phyloP scores from a whole-genome alignment of 2,888 invertebrate genomes.

The Boloria euphrosyne region DNA sequence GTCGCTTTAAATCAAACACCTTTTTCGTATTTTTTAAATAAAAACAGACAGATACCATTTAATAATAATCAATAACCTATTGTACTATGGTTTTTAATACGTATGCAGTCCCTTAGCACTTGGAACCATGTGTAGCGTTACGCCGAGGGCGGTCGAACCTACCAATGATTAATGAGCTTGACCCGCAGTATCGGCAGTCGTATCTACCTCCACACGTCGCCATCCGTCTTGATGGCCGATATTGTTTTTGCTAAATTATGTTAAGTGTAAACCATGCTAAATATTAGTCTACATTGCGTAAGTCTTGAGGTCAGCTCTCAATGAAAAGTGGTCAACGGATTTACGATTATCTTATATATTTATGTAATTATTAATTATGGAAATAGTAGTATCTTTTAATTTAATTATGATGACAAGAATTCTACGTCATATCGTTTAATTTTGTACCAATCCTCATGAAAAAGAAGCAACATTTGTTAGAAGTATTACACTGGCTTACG shows the following conservation, averaged over 20 bases:
- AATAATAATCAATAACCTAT: background rate
- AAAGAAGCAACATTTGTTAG: too few relatives aligned
- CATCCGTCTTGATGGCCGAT: conserved; percentile 56
- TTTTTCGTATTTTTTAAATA: too few relatives aligned
- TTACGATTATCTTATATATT: too few relatives aligned
- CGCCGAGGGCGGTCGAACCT: conserved; percentile 38
- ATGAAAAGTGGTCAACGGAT: too few relatives aligned
- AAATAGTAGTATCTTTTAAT: too few relatives aligned
- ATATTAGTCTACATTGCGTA: background rate
- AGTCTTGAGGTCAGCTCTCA: too few relatives aligned
- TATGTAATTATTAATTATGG: too few relatives aligned
- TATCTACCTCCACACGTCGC: conserved; percentile 41
- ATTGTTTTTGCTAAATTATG: conserved; percentile 45
- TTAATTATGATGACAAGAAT: too few relatives aligned
- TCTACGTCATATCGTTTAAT: too few relatives aligned
- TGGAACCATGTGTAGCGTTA: conserved; percentile 30
- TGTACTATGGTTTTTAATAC: conserved; percentile 5
- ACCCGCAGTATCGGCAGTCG: conserved; percentile 34
- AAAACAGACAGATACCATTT: too few relatives aligned
- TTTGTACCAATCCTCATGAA: too few relatives aligned
- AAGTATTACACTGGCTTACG: background rate
- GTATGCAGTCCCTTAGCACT: background rate
- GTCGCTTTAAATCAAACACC: too few relatives aligned
- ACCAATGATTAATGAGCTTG: conserved; percentile 42
- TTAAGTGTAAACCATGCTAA: conserved; percentile 4